Base-by-base conservation (phyloP, 2,888 invertebrate species). In the Acleris emargana region DNA sequence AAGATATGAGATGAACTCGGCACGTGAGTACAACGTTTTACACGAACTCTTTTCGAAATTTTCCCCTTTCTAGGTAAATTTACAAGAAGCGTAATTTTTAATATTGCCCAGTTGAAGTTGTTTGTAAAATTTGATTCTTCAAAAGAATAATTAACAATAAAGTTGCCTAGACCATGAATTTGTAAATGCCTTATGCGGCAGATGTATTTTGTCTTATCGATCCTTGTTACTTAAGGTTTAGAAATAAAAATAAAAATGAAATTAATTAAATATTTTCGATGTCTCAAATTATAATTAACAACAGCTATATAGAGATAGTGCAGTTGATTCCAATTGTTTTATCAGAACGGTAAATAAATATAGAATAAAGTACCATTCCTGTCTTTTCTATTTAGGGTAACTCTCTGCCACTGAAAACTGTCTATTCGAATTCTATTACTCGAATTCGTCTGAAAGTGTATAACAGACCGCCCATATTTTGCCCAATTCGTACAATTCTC, bases 1-100 rank as follows among this genome's bases (percentile, higher is more conserved):
- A 61, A 51, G 9, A 28, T 57, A 20, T 52, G 38, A 20, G 53
- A 62, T 58, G 58, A 62, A 67, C 62, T 62, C 50, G 25, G 53
- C 67, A 58, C 57, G 53, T 53, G 45, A 67, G 62, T 67, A 67
- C 67, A 67, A 67, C 62, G 45, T 62, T 62, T 62, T 49, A 52
- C 45, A 25, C 58, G 22, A 58, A 22, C 16, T 7, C n/a, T 61
- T 67, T 62, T 62, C 53, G 38, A 62, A 25, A 47, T 28, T 66
- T 62, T 58, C 53, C 51, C 58, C 53, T 64, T 64, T 57, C 38
- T 62, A 62, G 67, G 38, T 62, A 67, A 67, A 62, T 67, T 67
- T 67, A 67, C 62, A 67, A 67, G 38, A 62, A 52, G 58, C 58
- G 60, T 62, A 67, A 58, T 58, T 53, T 13, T 67, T 52, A 67